Conservation (phyloP, 2,797 vertebrate species). For the Fringilla coelebs region DNA sequence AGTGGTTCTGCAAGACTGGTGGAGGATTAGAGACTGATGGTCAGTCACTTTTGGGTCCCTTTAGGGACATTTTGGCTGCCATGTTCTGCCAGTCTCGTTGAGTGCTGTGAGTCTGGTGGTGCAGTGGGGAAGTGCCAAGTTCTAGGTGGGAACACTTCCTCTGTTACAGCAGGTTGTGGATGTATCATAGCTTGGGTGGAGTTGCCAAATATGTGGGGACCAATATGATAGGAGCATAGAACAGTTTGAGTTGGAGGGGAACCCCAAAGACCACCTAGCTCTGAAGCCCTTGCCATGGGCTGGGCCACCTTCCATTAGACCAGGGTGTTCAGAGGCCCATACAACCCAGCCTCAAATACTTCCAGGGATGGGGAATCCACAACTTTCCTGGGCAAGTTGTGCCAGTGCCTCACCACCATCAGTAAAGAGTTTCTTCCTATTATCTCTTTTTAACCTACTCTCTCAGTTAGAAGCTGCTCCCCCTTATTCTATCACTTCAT, state of each 20-base stretch:
- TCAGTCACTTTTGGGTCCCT: not conserved
- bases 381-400: not conserved
- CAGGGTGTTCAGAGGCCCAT: not conserved
- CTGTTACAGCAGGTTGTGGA: not conserved
- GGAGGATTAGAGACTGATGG: not conserved
- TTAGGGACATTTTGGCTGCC: not conserved
- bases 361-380: not conserved
- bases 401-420: not conserved
- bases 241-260: not conserved
- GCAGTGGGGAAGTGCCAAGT: not conserved
- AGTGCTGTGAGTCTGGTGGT: rapidly evolving
- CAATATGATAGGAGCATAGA: not conserved
- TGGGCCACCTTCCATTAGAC: not conserved
- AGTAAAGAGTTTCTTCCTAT: not conserved
- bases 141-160: not conserved
- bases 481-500: not conserved
- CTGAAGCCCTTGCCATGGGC: not conserved
- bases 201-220: rapidly evolving
- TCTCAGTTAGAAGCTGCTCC: not conserved
- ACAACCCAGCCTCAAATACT: not conserved
- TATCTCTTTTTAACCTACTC: not conserved
- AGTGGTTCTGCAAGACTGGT: not conserved
- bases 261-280: not conserved
- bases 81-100: not conserved
- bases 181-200: not conserved